These are phyloP conservation scores for Zosterops hypoxanthus DNA, from an alignment of 2,113 vertebrate species.

Conservation along the genomic window DNA sequence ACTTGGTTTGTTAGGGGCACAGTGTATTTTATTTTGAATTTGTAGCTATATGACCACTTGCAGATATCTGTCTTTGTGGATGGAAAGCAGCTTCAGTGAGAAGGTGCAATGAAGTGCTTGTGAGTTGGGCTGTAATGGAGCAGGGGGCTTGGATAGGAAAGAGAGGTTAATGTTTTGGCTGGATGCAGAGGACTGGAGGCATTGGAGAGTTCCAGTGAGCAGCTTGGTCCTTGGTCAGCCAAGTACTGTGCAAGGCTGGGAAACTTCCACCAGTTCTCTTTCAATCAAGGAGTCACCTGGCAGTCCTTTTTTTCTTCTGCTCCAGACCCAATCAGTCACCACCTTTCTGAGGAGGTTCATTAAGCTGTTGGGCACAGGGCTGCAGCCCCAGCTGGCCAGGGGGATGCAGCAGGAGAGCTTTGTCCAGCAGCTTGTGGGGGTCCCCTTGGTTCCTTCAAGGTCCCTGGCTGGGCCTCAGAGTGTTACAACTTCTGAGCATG, in stretches of 20 bases:
- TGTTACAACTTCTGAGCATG: not conserved
- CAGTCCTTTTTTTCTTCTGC: not conserved
- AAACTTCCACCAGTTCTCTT: not conserved
- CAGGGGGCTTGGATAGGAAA: not conserved
- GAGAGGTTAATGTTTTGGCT: not conserved
- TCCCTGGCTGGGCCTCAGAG: not conserved
- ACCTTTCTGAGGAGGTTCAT: not conserved
- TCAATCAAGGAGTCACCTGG: not conserved
- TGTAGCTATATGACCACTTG: not conserved
- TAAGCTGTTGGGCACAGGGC: not conserved
- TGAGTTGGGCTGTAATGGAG: not conserved
- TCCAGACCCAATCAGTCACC: fast-evolving
- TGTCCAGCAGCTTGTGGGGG: not conserved
- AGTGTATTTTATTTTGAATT: not conserved
- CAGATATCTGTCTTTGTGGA: not conserved
- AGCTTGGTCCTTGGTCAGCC: not conserved
- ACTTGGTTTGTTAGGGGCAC: not conserved
- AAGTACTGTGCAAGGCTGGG: not conserved
- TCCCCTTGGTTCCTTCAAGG: not conserved
- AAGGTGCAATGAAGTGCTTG: not conserved
- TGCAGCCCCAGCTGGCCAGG: not conserved
- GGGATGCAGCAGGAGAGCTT: not conserved
- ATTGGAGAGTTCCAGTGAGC: not conserved
- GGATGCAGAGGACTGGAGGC: not conserved
- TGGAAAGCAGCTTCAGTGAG: not conserved